Percentiles rank a stretch among this genome's conserved stretches.
These are phyloP conservation scores for Heteractis magnifica DNA, from an alignment of 92 coral and sea anemone genomes.

Conservation along the genomic window DNA sequence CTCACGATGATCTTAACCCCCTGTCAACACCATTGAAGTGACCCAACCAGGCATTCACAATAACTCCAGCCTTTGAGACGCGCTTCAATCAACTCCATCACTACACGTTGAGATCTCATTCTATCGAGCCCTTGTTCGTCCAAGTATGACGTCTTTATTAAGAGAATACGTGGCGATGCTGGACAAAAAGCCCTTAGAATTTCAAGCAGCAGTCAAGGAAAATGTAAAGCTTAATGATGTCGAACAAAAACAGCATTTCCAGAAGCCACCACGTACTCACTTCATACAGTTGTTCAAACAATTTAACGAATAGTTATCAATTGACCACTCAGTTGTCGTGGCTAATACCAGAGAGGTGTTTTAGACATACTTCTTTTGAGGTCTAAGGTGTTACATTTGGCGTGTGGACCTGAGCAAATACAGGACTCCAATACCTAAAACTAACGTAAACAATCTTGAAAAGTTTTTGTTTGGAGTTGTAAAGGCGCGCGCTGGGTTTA, in stretches of 20 bases:
- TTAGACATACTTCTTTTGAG: neutral
- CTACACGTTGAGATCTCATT: neutral
- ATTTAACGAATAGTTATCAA: neutral
- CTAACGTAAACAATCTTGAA: neutral
- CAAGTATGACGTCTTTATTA: slow-evolving; percentile 9
- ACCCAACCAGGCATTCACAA: slow-evolving; percentile 12
- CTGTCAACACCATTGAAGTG: slow-evolving; percentile 19
- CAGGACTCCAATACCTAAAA: neutral
- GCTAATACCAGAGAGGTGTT: neutral
- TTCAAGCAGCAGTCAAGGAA: neutral
- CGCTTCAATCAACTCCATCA: slow-evolving; percentile 5
- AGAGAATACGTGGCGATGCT: neutral
- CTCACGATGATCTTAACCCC: slow-evolving; percentile 7
- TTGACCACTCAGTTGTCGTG: neutral
- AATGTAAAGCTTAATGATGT: neutral
- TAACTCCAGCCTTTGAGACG: slow-evolving; percentile 14
- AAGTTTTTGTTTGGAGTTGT: neutral
- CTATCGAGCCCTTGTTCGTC: neutral
- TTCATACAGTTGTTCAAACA: neutral
- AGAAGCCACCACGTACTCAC: neutral
- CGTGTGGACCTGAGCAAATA: neutral
- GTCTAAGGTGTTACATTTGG: neutral
- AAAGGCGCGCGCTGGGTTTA: neutral
- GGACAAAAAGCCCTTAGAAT: neutral
- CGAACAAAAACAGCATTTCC: neutral